phyloP scores from a whole-genome alignment of 2,797 vertebrate species.

The Myotis findleyi region DNA sequence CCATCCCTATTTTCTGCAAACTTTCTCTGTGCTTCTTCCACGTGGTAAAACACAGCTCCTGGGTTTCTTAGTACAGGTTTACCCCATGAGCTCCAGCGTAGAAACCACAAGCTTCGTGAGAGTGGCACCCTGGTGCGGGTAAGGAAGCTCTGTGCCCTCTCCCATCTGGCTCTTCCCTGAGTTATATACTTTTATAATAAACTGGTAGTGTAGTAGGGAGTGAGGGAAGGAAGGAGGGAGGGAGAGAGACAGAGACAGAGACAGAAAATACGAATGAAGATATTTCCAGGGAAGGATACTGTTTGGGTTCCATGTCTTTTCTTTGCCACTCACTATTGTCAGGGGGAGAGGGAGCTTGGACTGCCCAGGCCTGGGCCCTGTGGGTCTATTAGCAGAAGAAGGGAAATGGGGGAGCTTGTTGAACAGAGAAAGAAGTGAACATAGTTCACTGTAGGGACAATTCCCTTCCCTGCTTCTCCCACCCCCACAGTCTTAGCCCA shows the following conservation, averaged over 20 bases:
- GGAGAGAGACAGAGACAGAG: not conserved
- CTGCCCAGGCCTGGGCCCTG: not conserved
- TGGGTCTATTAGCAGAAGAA: not conserved
- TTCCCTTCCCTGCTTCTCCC: not conserved
- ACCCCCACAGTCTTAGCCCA: not conserved
- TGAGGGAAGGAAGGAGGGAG: not conserved
- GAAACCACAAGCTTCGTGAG: not conserved
- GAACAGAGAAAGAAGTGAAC: not conserved
- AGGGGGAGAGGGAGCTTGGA: not conserved
- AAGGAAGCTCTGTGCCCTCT: not conserved
- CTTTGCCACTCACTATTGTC: not conserved
- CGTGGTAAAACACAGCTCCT: not conserved
- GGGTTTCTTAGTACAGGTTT: not conserved
- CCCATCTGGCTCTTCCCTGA: not conserved
- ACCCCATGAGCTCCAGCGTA: not conserved
- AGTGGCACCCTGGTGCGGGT: not conserved
- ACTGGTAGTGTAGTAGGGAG: not conserved
- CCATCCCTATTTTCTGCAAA: not conserved
- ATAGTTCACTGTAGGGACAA: not conserved
- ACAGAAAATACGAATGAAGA: not conserved
- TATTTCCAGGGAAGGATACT: not conserved
- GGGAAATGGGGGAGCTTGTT: not conserved
- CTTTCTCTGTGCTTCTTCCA: not conserved
- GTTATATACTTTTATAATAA: not conserved
- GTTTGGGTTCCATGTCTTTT: too few relatives aligned